Evolutionary conservation across 1,140 invertebrate species (phyloP), one percentile per base, ranked within the genome.

Genomic region (Orius insidiosus): DNA sequence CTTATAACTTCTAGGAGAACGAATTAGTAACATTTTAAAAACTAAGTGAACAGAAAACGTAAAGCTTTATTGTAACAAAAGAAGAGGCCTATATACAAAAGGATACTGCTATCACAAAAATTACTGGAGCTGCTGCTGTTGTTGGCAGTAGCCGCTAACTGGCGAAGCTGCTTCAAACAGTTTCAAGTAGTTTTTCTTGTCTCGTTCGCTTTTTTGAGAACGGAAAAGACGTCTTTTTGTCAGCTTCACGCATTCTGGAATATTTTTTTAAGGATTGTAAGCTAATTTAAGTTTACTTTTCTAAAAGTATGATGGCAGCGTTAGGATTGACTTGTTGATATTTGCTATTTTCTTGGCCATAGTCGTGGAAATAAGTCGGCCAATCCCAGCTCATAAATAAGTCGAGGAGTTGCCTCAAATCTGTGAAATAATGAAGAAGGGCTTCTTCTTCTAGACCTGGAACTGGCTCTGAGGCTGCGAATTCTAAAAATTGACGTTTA

Each of bases 351-450:
- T 88, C 80, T 54, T 92, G 82, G 32, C 88, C 88, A 60, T 90
- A 90, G 62, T 98, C 94, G 58, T 92, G 87, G 55, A 98, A 83
- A 68, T 98, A 99, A 0, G 85, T 86, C 5, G 89, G 85, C 93
- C 95, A 99, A 63, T 99, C 94, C 76, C 86, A 90, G 13, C 82
- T 76, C 58, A 92, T 85, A 39, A 97, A 84, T 35, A 99, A 68
- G 68, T 98, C 92, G 41, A 98, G 65, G 3, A 98, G 67, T 69
- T 98, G 90, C 51, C 94, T 69, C 16, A 97, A 68, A 59, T 89
- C 83, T 13, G 80, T 73, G 63, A 98, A 98, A 58, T 90, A 88
- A 57, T 89, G 75, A 1, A 90, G 67, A 14, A 98, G 64, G 15
- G 77, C 74, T 33, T 82, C 86, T 60, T 92, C 85, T 53, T 79